These are phyloP conservation scores for Oscheius sp. DNA, from an alignment of 1,140 invertebrate genomes.

Conservation along the genomic window DNA sequence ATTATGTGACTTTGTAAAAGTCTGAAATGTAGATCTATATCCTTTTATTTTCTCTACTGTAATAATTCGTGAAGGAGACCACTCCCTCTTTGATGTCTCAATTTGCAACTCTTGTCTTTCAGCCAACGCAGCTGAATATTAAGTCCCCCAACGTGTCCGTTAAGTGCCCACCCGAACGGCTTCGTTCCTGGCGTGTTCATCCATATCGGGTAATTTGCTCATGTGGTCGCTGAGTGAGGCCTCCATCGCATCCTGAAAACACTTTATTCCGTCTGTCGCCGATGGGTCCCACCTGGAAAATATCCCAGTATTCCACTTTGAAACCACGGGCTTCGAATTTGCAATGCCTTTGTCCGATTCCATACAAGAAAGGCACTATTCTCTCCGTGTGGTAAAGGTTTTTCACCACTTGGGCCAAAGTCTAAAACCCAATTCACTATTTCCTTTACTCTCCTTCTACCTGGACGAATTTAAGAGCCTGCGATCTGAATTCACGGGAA, in stretches of 20 bases:
- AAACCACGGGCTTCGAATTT: constrained; percentile 56
- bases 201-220: constrained; percentile 38
- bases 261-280: not conserved
- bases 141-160: too few relatives aligned
- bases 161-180: constrained; percentile 42
- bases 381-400: constrained; percentile 60
- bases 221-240: constrained; percentile 47
- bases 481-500: constrained; percentile 50
- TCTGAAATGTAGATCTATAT: too few relatives aligned
- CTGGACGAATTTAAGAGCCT: constrained; percentile 58
- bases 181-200: constrained; percentile 46
- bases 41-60: too few relatives aligned
- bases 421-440: constrained; percentile 44
- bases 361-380: constrained; percentile 44
- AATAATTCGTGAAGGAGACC: too few relatives aligned
- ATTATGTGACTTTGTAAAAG: too few relatives aligned
- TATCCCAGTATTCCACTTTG: constrained; percentile 59
- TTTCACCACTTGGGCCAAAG: constrained; percentile 55
- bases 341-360: constrained; percentile 54
- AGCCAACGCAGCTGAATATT: too few relatives aligned
- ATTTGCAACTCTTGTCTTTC: too few relatives aligned
- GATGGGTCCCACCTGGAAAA: constrained; percentile 52
- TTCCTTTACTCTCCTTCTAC: constrained; percentile 14
- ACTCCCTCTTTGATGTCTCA: too few relatives aligned
- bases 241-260: constrained; percentile 58